Percentiles rank a stretch among this genome's conserved stretches.
These are phyloP conservation scores for Augochlora pura DNA, from an alignment of 1,140 invertebrate genomes.

Conservation along the genomic window DNA sequence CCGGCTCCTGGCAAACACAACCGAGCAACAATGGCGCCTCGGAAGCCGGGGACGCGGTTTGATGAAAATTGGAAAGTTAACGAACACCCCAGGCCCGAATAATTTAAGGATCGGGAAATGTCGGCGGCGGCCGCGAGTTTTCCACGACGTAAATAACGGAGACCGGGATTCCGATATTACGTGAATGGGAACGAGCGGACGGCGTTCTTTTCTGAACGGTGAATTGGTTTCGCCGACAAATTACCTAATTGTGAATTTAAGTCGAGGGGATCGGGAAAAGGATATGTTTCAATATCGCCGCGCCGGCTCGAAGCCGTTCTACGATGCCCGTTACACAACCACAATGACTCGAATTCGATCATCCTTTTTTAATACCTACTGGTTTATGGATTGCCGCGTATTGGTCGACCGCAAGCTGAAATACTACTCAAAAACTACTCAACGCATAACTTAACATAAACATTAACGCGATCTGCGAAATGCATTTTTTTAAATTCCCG, in stretches of 20 bases:
- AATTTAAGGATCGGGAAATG: constrained; percentile 11
- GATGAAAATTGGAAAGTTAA: constrained; percentile 13
- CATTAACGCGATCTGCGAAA: too few relatives aligned
- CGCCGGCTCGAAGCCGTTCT: not conserved
- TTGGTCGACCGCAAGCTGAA: too few relatives aligned
- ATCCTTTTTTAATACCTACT: too few relatives aligned
- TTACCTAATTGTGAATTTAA: not conserved
- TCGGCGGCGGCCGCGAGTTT: not conserved
- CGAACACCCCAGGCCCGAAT: constrained; percentile 5
- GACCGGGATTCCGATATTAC: not conserved
- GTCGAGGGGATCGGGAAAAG: not conserved
- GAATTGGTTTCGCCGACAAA: not conserved
- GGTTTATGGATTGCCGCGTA: too few relatives aligned
- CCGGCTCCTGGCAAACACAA: constrained; percentile 32
- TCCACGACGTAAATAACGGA: not conserved
- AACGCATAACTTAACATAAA: too few relatives aligned
- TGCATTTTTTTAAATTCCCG: too few relatives aligned
- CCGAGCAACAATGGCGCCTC: constrained; percentile 24
- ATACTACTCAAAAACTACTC: too few relatives aligned
- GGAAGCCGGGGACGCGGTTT: not conserved
- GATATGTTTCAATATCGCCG: not conserved
- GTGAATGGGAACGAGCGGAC: not conserved
- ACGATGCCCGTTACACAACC: not conserved
- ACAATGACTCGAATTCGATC: too few relatives aligned
- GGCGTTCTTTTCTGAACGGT: not conserved